Evolutionary conservation across 92 coral and sea anemone species (phyloP).

Genomic region (Epizoanthus ramosus): DNA sequence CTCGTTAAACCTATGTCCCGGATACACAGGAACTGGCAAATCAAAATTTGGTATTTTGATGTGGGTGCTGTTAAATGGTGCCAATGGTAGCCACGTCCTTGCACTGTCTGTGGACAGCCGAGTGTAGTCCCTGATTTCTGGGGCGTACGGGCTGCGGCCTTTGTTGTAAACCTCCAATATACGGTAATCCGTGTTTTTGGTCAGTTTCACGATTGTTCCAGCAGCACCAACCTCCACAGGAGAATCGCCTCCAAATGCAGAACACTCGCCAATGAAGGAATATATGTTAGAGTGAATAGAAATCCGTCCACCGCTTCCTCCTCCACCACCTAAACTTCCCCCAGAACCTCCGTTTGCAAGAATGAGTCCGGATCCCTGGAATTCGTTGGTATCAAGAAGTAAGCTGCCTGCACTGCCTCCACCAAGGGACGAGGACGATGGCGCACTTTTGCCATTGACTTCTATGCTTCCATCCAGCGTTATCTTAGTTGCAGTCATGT

Average conservation of each 20-base stretch:
- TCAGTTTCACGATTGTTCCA: slow-evolving; percentile 56
- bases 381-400: slow-evolving; percentile 39
- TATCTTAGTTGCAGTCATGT: slow-evolving; percentile 44
- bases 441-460: slow-evolving; percentile 48
- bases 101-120: slow-evolving; percentile 54
- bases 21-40: slow-evolving; percentile 27
- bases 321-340: slow-evolving; percentile 62
- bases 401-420: slow-evolving; percentile 85
- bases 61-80: slow-evolving; percentile 11
- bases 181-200: slow-evolving; percentile 22
- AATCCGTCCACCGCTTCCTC: slow-evolving; percentile 78
- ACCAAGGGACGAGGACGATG: slow-evolving; percentile 44
- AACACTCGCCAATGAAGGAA: slow-evolving; percentile 43
- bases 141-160: slow-evolving; percentile 50
- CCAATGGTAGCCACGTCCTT: slow-evolving; percentile 67
- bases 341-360: slow-evolving; percentile 65
- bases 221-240: slow-evolving; percentile 72
- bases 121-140: slow-evolving; percentile 46
- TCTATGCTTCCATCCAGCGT: slow-evolving; percentile 64
- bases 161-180: slow-evolving; percentile 57
- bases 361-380: slow-evolving; percentile 57
- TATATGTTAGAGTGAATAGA: slow-evolving; percentile 51
- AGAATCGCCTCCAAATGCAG: slow-evolving; percentile 65
- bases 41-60: slow-evolving; percentile 30
- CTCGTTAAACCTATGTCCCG: slow-evolving; percentile 53